These are phyloP conservation scores for Spilogale gracilis DNA, from an alignment of 2,113 vertebrate species.

Conservation along the genomic window DNA sequence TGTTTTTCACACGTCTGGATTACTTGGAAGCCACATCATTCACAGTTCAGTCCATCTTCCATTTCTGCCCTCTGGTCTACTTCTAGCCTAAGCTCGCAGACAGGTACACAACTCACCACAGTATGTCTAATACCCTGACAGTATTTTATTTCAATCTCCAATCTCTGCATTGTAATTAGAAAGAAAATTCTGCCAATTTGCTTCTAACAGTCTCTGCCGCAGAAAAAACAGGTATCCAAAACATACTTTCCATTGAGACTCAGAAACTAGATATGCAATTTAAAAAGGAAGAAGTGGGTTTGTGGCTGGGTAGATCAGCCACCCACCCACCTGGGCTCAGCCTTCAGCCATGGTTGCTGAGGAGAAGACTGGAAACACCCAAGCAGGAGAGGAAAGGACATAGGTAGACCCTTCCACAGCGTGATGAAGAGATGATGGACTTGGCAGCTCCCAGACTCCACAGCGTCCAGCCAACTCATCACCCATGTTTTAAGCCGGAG, in stretches of 20 bases:
- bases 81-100: not conserved
- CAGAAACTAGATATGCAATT: not conserved
- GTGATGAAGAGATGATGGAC: not conserved
- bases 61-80: not conserved
- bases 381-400: not conserved
- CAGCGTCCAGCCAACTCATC: not conserved
- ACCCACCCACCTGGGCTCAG: not conserved
- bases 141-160: slow-evolving; percentile 60
- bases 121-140: not conserved
- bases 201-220: not conserved
- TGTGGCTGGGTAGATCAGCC: not conserved
- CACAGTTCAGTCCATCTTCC: not conserved
- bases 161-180: not conserved
- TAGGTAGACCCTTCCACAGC: not conserved
- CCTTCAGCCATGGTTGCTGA: not conserved
- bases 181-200: not conserved
- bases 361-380: not conserved
- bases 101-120: not conserved
- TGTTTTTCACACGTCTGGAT: not conserved
- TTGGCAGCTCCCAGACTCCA: not conserved
- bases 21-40: not conserved
- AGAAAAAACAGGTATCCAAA: not conserved
- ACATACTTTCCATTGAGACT: not conserved
- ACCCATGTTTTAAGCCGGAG: not conserved
- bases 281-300: not conserved